Evolutionary conservation across 2,888 invertebrate genomes (phyloP).

Genomic region (Hydriomena furcata): DNA sequence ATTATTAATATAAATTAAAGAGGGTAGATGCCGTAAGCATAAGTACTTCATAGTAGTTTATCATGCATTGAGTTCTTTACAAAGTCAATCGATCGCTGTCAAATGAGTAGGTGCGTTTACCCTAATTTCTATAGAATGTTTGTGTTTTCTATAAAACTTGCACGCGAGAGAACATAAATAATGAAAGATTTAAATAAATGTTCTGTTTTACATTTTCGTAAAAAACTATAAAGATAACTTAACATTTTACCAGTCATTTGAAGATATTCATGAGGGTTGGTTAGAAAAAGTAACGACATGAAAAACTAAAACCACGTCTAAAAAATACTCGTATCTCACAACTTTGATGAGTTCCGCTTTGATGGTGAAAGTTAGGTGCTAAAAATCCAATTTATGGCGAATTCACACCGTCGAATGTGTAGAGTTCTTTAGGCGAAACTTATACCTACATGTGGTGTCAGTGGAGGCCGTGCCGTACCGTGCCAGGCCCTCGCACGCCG

Average conservation of each 20-base stretch:
- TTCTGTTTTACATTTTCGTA: background rate
- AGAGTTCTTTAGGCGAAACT: constrained; percentile 61
- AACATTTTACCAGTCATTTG: background rate
- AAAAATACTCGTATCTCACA: background rate
- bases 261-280: background rate
- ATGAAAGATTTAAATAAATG: too few relatives aligned
- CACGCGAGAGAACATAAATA: too few relatives aligned
- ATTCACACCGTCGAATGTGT: constrained; percentile 45
- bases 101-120: too few relatives aligned
- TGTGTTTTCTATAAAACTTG: background rate
- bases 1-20: too few relatives aligned
- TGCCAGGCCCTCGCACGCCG: constrained; percentile 68
- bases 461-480: constrained; percentile 75
- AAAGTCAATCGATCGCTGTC: too few relatives aligned
- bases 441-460: constrained; percentile 68
- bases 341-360: constrained; percentile 2
- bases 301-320: background rate
- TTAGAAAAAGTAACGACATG: too few relatives aligned
- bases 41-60: too few relatives aligned
- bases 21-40: too few relatives aligned
- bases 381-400: constrained; percentile 11
- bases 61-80: too few relatives aligned
- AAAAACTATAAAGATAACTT: background rate
- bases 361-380: constrained; percentile 11
- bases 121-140: too few relatives aligned